These are phyloP conservation scores for Glandiceps talaboti DNA, from an alignment of 53 echinoderm and acorn worm species.

Conservation along the genomic window DNA sequence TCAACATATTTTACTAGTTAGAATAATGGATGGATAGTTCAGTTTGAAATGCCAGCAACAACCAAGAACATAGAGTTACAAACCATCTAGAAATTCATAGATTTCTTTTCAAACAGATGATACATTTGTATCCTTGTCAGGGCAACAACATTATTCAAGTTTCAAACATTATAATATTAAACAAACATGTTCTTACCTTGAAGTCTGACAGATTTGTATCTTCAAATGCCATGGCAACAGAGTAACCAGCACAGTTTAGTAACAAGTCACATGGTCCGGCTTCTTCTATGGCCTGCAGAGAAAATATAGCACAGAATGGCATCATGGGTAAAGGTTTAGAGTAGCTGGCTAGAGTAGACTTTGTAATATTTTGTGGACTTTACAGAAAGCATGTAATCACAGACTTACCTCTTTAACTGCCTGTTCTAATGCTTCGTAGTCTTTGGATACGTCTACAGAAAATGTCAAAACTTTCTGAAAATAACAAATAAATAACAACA, in stretches of 20 bases:
- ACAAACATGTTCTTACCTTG: constrained; percentile 57
- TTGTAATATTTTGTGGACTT: not conserved
- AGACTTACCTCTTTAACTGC: constrained; percentile 67
- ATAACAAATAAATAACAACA: not conserved
- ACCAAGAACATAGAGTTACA: too few relatives aligned
- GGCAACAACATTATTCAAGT: not conserved
- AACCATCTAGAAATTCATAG: too few relatives aligned
- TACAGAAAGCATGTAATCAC: not conserved
- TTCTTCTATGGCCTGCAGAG: constrained; percentile 42
- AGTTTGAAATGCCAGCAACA: too few relatives aligned
- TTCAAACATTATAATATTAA: too few relatives aligned
- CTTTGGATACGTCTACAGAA: constrained; percentile 68
- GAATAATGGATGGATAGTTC: too few relatives aligned
- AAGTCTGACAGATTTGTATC: constrained; percentile 65
- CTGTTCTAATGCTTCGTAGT: constrained; percentile 67
- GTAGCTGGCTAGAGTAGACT: too few relatives aligned
- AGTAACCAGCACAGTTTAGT: constrained; percentile 72
- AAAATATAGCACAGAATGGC: too few relatives aligned
- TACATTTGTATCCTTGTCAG: too few relatives aligned
- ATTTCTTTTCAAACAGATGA: too few relatives aligned
- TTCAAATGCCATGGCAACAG: constrained; percentile 56
- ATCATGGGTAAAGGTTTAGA: too few relatives aligned
- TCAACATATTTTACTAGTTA: too few relatives aligned
- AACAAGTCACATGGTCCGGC: constrained; percentile 79
- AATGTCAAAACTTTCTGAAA: constrained; percentile 71